A percentile compares a stretch with the other conserved stretches of the same genome.
Evolutionary conservation across 1,140 invertebrate species (phyloP).

Genomic region (Brachionus sp.): DNA sequence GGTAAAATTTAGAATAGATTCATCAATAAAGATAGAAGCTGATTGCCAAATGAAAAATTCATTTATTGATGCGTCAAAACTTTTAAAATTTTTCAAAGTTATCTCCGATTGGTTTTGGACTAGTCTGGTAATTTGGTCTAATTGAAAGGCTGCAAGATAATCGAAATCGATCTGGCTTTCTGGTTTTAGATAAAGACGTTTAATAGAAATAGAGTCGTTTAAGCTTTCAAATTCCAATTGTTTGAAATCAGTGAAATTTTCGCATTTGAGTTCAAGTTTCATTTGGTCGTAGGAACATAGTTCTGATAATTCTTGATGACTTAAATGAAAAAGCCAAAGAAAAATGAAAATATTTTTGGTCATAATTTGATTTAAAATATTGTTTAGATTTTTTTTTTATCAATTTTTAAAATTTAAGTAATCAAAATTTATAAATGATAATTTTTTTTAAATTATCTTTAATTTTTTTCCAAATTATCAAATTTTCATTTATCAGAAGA

Average conservation of each 20-base stretch:
- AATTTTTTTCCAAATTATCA: no score
- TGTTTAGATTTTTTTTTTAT: background rate
- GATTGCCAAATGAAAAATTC: background rate
- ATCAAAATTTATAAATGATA: background rate
- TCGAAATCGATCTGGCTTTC: background rate
- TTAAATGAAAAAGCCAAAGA: background rate
- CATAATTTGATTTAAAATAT: background rate
- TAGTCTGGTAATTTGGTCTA: background rate
- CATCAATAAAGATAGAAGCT: background rate
- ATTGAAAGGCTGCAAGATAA: background rate
- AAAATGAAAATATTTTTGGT: background rate
- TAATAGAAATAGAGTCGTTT: background rate
- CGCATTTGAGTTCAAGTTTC: background rate
- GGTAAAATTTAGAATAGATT: background rate
- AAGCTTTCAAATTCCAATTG: background rate
- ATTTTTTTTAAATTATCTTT: background rate
- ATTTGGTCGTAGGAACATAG: background rate
- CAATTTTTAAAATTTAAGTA: background rate
- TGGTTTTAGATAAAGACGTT: background rate
- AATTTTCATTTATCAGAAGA: no score
- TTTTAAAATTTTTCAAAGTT: background rate
- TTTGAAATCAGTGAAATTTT: background rate
- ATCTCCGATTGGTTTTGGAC: background rate
- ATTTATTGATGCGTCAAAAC: background rate
- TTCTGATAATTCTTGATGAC: background rate